Base-by-base conservation (phyloP, 1,140 invertebrate genomes). In the Pachypsylla venusta region DNA sequence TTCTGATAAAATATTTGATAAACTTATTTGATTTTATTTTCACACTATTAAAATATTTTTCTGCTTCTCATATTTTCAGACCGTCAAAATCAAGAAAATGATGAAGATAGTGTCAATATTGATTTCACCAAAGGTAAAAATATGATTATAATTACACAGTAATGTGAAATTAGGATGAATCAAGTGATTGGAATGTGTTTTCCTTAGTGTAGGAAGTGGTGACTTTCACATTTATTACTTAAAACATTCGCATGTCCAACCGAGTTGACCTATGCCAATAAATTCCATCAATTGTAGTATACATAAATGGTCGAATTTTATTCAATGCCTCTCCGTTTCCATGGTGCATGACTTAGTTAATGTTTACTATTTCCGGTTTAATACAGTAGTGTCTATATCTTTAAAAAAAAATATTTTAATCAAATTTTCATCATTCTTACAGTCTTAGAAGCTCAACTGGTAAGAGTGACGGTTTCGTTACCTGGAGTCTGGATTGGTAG, bases 81-180 rank as follows among this genome's bases (percentile, higher is more conserved):
- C 28, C 19, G 30, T 14, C 30, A 27, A 19, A 27, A 57, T 57
- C 56, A 26, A 27, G 26, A 55, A n/a, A 25, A 55, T 55, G 54
- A 55, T n/a, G 42, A 48, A n/a, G 42, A 48, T 48, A 10, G 7
- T 48, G 42, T 48, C n/a, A n/a, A 48, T 5, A 10, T 48, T 48
- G 42, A 48, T 48, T 48, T 48, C 16, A 48, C 42, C 42, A 48
- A 48, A 48, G 42, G 42, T 48, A 48, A 48, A n/a, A n/a, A n/a
- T n/a, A n/a, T n/a, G n/a, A n/a, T n/a, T n/a, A n/a, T n/a, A n/a
- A n/a, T n/a, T n/a, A n/a, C n/a, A n/a, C n/a, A n/a, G n/a, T n/a
- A n/a, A n/a, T n/a, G n/a, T n/a, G n/a, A n/a, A n/a, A n/a, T n/a
- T n/a, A n/a, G n/a, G n/a, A n/a, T n/a, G n/a, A 24, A 19, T 53